phyloP scores from a whole-genome alignment of 2,888 invertebrate species.

The Drosophila rellima region DNA sequence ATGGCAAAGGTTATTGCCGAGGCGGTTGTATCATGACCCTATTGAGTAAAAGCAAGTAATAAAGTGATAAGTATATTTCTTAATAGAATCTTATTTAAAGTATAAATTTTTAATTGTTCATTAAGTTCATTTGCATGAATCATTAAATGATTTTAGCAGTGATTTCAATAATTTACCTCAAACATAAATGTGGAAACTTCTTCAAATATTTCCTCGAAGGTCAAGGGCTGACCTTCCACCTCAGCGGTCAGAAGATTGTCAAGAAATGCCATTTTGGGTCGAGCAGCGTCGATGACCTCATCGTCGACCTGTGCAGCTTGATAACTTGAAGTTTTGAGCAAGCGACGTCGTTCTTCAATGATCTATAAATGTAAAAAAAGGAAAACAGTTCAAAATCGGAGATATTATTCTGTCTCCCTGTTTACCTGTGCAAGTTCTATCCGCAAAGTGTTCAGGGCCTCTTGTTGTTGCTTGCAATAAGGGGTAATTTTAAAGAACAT shows the following conservation, averaged over 20 bases:
- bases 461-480: conserved; percentile 86
- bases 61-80: neutral
- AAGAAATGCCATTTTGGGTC: conserved; percentile 76
- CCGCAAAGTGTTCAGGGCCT: conserved; percentile 72
- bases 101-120: no score
- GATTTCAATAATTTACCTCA: conserved; percentile 55
- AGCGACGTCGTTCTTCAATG: conserved; percentile 52
- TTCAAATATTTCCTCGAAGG: conserved; percentile 74
- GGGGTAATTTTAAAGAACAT: conserved; percentile 81
- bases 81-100: no score
- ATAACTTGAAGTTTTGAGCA: conserved; percentile 31
- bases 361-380: conserved; percentile 31
- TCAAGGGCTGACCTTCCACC: conserved; percentile 68
- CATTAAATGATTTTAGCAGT: no score
- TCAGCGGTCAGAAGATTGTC: conserved; percentile 75
- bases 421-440: conserved; percentile 45
- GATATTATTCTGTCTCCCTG: no score
- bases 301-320: conserved; percentile 28
- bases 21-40: conserved; percentile 88
- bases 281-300: conserved; percentile 31
- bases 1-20: conserved; percentile 87
- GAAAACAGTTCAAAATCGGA: neutral
- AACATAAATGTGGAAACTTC: conserved; percentile 82
- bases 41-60: neutral
- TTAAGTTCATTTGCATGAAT: no score